Percentiles rank a stretch among this genome's conserved stretches.
Evolutionary conservation across 2,888 invertebrate genomes (phyloP).

Genomic region (Bruchidius siliquastri): DNA sequence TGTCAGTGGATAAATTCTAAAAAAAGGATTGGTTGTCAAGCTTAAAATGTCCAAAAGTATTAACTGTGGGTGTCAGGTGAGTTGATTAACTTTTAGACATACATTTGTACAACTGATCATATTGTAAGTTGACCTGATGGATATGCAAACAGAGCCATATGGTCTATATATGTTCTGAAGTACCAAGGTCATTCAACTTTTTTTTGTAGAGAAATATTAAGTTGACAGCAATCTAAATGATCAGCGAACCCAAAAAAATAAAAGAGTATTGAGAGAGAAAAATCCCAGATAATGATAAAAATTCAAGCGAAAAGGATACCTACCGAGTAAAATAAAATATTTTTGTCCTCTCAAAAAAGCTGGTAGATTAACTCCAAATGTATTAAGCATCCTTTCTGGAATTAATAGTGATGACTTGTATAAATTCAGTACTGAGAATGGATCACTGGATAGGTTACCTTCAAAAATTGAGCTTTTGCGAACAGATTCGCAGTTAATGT

Average conservation of each 20-base stretch:
- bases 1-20: constrained; percentile 2
- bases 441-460: constrained; percentile 7
- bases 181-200: too few species aligned
- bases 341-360: constrained; percentile 4
- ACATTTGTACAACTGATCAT: too few species aligned
- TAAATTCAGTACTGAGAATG: constrained; percentile 8
- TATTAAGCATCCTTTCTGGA: constrained; percentile 8
- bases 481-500: constrained; percentile 9
- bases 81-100: too few species aligned
- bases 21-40: constrained; percentile 5
- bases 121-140: not conserved
- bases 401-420: constrained; percentile 11
- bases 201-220: too few species aligned
- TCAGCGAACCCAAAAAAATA: constrained; percentile 6
- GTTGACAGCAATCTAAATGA: too few species aligned
- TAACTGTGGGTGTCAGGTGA: constrained; percentile 4
- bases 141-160: constrained; percentile 20
- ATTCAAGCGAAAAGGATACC: constrained; percentile 7
- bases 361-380: too few species aligned
- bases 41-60: constrained; percentile 4
- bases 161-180: too few species aligned
- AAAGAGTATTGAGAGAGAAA: constrained; percentile 8
- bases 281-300: constrained; percentile 9
- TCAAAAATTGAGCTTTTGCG: constrained; percentile 5
- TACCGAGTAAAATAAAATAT: constrained; percentile 8